phyloP scores from a whole-genome alignment of 2,888 invertebrate species.

The Cephus runcator region DNA sequence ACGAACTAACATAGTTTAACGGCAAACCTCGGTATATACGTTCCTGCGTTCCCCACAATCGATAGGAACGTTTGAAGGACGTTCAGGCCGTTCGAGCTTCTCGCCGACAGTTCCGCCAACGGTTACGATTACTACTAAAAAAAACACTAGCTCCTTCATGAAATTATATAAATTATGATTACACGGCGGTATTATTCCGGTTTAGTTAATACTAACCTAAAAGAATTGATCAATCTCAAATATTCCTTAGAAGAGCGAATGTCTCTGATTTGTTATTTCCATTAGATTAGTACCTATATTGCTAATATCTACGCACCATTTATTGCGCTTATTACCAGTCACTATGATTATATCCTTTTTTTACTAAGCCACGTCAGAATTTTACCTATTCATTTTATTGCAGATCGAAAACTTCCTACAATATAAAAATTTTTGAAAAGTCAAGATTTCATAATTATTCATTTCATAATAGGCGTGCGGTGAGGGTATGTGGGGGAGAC shows the following conservation, averaged over 20 bases:
- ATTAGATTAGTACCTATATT: no score
- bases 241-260: no score
- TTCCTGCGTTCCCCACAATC: constrained; percentile 33
- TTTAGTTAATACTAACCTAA: no score
- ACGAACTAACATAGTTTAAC: constrained; percentile 39
- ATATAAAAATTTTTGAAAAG: no score
- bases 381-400: not conserved
- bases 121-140: not conserved
- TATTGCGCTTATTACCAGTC: not conserved
- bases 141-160: not conserved
- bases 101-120: not conserved
- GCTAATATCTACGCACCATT: not conserved
- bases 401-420: not conserved
- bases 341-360: not conserved
- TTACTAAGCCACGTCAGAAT: not conserved
- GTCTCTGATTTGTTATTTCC: no score
- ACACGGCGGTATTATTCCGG: no score
- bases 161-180: no score
- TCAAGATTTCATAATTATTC: not conserved
- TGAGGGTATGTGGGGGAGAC: not conserved
- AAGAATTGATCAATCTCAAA: no score
- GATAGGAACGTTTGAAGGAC: constrained; percentile 52
- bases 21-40: constrained; percentile 29
- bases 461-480: not conserved
- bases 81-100: constrained; percentile 21